These are phyloP conservation scores for Brachionus asplanchnoidis DNA, from an alignment of 1,140 invertebrate genomes.

Conservation along the genomic window DNA sequence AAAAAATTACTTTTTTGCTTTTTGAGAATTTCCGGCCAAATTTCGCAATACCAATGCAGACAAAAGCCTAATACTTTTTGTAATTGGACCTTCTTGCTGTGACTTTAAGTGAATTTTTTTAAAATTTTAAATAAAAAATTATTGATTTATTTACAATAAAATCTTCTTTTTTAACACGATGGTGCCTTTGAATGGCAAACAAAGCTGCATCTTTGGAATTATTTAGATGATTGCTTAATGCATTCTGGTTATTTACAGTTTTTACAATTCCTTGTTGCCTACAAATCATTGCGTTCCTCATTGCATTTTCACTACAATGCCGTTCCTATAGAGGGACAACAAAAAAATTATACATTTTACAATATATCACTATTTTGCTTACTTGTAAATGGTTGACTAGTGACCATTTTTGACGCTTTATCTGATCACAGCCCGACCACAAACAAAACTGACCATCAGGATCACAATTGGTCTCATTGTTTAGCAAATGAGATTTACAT, in stretches of 20 bases:
- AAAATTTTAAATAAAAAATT: not conserved
- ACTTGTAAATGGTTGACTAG: constrained; percentile 56
- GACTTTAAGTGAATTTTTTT: constrained; percentile 65
- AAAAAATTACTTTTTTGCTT: constrained; percentile 55
- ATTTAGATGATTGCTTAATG: not conserved
- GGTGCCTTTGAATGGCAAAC: constrained; percentile 52
- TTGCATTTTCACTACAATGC: constrained; percentile 50
- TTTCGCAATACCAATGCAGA: constrained; percentile 91
- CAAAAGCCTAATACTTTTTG: constrained; percentile 94
- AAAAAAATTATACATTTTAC: constrained; percentile 33
- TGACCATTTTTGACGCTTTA: constrained; percentile 53
- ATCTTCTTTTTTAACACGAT: constrained; percentile 40
- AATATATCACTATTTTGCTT: not conserved
- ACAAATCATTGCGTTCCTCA: constrained; percentile 46
- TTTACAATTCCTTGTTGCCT: constrained; percentile 46
- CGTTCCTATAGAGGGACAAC: constrained; percentile 47
- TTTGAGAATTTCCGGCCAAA: constrained; percentile 84
- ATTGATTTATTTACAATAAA: constrained; percentile 57
- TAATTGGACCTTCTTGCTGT: constrained; percentile 93
- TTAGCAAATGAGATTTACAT: constrained; percentile 46
- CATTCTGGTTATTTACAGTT: constrained; percentile 31
- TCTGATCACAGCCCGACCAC: constrained; percentile 55
- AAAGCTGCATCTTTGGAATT: constrained; percentile 53
- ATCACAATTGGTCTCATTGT: constrained; percentile 20
- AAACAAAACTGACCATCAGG: constrained; percentile 49